Evolutionary conservation across 1,140 invertebrate species (phyloP).

Genomic region (Heliconius hewitsoni): DNA sequence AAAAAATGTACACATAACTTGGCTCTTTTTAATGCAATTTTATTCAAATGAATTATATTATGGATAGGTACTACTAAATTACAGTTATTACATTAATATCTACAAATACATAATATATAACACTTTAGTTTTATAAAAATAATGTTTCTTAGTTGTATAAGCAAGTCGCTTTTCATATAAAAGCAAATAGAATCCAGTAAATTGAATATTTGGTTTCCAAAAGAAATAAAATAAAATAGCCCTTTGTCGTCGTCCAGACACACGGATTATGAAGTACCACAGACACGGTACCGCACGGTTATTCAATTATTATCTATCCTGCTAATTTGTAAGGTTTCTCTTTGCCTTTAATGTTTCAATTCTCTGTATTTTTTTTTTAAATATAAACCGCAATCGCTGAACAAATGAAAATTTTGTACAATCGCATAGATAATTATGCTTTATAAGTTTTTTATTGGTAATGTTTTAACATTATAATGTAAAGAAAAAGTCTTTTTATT

Average conservation of each 20-base stretch:
- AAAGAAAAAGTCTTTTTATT: no score
- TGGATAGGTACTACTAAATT: neutral
- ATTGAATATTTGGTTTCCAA: constrained; percentile 3
- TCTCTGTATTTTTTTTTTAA: neutral
- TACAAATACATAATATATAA: no score
- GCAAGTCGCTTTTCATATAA: neutral
- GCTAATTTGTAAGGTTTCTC: neutral
- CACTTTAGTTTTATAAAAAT: no score
- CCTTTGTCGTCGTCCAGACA: constrained; percentile 1
- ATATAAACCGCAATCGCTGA: neutral
- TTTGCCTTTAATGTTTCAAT: neutral
- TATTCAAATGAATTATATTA: neutral
- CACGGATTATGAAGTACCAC: constrained; percentile 8
- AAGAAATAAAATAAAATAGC: neutral
- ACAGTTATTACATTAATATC: no score
- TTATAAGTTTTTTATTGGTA: no score
- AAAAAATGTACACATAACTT: neutral
- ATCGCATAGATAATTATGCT: no score
- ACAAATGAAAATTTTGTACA: no score
- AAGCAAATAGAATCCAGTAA: neutral
- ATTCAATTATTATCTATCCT: constrained; percentile 14
- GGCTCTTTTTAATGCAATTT: no score
- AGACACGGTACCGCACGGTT: neutral
- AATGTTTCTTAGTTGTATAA: no score
- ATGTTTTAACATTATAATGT: no score